Conservation (phyloP, 2,888 invertebrate genomes). For the Xanthia icteritia region DNA sequence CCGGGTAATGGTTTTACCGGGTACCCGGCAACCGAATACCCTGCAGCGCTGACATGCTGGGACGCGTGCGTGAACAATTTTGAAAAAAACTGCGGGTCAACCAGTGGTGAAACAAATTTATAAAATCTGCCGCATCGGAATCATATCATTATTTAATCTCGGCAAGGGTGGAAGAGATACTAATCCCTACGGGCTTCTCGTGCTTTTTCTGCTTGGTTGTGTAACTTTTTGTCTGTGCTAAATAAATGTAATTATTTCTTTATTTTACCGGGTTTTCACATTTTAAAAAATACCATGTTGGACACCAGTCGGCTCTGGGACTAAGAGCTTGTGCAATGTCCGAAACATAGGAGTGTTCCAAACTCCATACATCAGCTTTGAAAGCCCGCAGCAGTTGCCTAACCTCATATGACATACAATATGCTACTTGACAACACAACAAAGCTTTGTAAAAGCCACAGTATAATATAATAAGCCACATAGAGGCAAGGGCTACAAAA, state of each 20-base stretch:
- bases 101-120: too few species aligned
- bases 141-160: background rate
- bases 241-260: background rate
- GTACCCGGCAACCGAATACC: background rate
- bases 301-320: background rate
- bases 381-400: background rate
- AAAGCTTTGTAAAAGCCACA: constrained; percentile 28
- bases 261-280: too few species aligned
- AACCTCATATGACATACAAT: constrained; percentile 24
- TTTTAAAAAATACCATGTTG: background rate
- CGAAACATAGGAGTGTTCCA: background rate
- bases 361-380: background rate
- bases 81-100: too few species aligned
- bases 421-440: constrained; percentile 28
- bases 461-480: constrained; percentile 26
- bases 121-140: background rate
- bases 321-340: background rate
- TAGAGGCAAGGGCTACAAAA: constrained; percentile 34
- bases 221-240: background rate
- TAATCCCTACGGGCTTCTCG: too few species aligned
- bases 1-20: background rate
- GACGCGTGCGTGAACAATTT: background rate
- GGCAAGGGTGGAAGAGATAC: background rate
- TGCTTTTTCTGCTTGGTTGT: background rate
- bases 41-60: background rate